phyloP scores from a whole-genome alignment of 1,140 invertebrate genomes.

The Bombus sylvicola region DNA sequence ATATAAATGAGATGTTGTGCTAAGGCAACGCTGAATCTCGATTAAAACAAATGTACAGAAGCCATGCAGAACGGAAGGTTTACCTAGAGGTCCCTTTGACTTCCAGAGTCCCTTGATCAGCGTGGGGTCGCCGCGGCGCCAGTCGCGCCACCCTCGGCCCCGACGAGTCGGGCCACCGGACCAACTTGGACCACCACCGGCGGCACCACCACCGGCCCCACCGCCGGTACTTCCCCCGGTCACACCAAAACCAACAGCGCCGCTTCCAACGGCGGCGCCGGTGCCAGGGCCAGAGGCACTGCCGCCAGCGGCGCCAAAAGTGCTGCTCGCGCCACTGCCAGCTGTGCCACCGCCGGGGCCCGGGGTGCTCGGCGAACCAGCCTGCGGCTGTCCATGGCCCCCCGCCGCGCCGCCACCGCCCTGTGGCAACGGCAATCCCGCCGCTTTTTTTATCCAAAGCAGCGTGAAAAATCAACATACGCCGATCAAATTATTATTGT shows the following conservation, averaged over 20 bases:
- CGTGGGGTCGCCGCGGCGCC: slow-evolving; percentile 86
- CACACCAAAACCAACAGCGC: slow-evolving; percentile 44
- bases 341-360: slow-evolving; percentile 58
- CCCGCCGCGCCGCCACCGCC: slow-evolving; percentile 63
- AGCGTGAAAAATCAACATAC: slow-evolving; percentile 58
- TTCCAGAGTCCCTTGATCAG: slow-evolving; percentile 88
- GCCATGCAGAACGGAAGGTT: not conserved
- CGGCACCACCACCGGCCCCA: slow-evolving; percentile 64
- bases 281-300: slow-evolving; percentile 51
- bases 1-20: no score
- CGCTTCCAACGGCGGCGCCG: slow-evolving; percentile 37
- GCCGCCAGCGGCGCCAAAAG: slow-evolving; percentile 48
- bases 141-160: slow-evolving; percentile 86
- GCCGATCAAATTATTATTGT: slow-evolving; percentile 50
- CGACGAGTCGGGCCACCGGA: slow-evolving; percentile 62
- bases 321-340: slow-evolving; percentile 55
- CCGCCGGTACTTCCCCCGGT: slow-evolving; percentile 54
- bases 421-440: slow-evolving; percentile 71
- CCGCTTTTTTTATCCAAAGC: slow-evolving; percentile 56
- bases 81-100: slow-evolving; percentile 84
- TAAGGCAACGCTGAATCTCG: no score
- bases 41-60: not conserved
- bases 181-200: slow-evolving; percentile 50
- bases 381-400: slow-evolving; percentile 75
- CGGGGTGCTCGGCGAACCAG: slow-evolving; percentile 75